These are phyloP conservation scores for Chiridota heheva DNA, from an alignment of 35 echinoderm and acorn worm genomes.

Conservation along the genomic window DNA sequence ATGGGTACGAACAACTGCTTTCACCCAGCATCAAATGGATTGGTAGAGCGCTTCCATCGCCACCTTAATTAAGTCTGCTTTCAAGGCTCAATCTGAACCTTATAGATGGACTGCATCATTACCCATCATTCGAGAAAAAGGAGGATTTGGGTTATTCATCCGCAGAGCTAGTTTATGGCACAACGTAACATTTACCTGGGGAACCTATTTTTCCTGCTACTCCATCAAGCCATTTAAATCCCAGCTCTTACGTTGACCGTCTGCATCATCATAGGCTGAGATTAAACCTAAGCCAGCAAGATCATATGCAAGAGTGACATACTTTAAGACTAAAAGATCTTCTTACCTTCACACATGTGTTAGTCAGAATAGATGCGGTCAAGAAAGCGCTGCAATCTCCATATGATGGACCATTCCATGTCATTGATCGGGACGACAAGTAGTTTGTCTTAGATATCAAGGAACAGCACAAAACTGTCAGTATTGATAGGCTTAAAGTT, in stretches of 20 bases:
- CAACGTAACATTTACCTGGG: constrained; percentile 48
- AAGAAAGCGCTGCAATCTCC: neutral
- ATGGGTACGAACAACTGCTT: constrained; percentile 22
- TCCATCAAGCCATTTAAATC: neutral
- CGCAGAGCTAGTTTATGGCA: constrained; percentile 52
- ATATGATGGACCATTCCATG: neutral
- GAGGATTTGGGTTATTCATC: constrained; percentile 19
- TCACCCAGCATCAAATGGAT: constrained; percentile 39
- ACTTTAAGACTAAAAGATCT: neutral
- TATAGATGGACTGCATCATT: constrained; percentile 37
- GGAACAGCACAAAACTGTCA: neutral
- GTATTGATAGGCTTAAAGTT: constrained; percentile 13
- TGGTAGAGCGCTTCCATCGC: constrained; percentile 52
- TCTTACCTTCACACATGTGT: neutral
- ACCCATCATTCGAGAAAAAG: constrained; percentile 24
- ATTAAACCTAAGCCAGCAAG: neutral
- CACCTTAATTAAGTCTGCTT: constrained; percentile 50
- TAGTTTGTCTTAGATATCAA: constrained; percentile 6
- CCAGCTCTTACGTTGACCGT: neutral
- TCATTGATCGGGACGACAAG: neutral
- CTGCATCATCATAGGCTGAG: neutral
- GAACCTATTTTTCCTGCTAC: constrained; percentile 8
- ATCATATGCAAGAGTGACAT: neutral
- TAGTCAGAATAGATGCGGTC: neutral
- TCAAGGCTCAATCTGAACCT: constrained; percentile 25